Base-by-base conservation (phyloP, 2,888 invertebrate genomes). In the Loripinus fragilis region DNA sequence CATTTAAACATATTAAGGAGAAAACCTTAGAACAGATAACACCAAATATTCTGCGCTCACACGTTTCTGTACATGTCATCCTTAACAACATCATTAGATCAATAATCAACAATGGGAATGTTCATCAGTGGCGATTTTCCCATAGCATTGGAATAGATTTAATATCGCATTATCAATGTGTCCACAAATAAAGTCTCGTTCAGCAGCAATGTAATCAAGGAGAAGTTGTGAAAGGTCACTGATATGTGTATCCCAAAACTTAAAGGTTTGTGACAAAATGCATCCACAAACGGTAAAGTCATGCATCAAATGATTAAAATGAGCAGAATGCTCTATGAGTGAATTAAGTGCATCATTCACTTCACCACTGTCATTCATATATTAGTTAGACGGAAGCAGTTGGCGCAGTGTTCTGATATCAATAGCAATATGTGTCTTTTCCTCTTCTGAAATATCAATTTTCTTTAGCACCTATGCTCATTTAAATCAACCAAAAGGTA, bases 151-250 rank as follows among this genome's bases (percentile, higher is more conserved):
- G 48, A 12, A 28, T 33, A 20, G 35, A 52, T 33, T 71, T 71
- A 38, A 38, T 48, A 55, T 74, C 7, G 68, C 67, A 74, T 74
- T 68, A 25, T 67, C 52, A 8, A 45, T 67, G 30, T 74, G 67
- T 17, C 74, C 74, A 69, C 41, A 60, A 10, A 60, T 25, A 30
- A 69, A 68, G 1, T 67, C 64, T 60, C 60, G n/a, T 12, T 68
- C 69, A 30, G 69, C 69, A 25, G 74, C 45, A n/a, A 69, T 60
- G 38, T 68, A 45, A 38, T 41, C 74, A 12, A 74, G 28, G 28
- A 68, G 64, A n/a, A 74, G 69, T 0, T 68, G 55, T 1, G 42
- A 64, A 7, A 74, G 42, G 23, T 68, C 55, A 38, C 8, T 52
- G 12, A 74, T 45, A 52, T 64, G 60, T 3, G 17, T 74, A 20